A percentile compares a stretch with the other conserved stretches of the same genome.
phyloP scores from a whole-genome alignment of 2,113 vertebrate species.

The Myxocyprinus asiaticus region DNA sequence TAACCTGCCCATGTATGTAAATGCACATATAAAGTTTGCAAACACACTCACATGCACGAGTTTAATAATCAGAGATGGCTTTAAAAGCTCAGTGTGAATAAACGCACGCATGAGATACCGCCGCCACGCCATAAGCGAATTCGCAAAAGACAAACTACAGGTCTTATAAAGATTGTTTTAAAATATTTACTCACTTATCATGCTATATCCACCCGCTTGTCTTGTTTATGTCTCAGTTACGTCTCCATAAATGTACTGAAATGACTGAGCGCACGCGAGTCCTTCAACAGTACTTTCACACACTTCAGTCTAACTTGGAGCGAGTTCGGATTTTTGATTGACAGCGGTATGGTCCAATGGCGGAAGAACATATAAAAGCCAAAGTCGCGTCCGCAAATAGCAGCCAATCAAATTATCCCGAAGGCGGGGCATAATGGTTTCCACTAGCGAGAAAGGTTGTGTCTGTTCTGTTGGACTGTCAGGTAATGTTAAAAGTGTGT shows the following conservation, averaged over 20 bases:
- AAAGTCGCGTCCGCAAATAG: constrained; percentile 30
- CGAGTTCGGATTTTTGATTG: constrained; percentile 47
- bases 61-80: not conserved
- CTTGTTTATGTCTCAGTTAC: constrained; percentile 57
- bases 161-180: not conserved
- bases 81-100: not conserved
- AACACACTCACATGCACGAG: not conserved
- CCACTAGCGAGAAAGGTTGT: constrained; percentile 64
- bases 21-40: not conserved
- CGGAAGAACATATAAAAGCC: not conserved
- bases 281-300: constrained; percentile 76
- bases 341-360: constrained; percentile 63
- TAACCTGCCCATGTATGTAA: not conserved
- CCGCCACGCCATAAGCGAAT: constrained; percentile 17
- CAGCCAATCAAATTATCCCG: constrained; percentile 55
- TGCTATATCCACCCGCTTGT: constrained; percentile 65
- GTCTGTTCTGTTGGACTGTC: constrained; percentile 22
- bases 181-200: constrained; percentile 73
- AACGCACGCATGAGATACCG: constrained; percentile 2
- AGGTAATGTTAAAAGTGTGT: constrained; percentile 6
- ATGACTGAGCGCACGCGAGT: constrained; percentile 65
- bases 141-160: not conserved
- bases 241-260: constrained; percentile 65
- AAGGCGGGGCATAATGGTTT: constrained; percentile 55
- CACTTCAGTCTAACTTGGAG: constrained; percentile 69